A percentile compares a stretch with the other conserved stretches of the same genome.
phyloP scores from a whole-genome alignment of 2,113 vertebrate species.

The Lethenteron camtschaticum region DNA sequence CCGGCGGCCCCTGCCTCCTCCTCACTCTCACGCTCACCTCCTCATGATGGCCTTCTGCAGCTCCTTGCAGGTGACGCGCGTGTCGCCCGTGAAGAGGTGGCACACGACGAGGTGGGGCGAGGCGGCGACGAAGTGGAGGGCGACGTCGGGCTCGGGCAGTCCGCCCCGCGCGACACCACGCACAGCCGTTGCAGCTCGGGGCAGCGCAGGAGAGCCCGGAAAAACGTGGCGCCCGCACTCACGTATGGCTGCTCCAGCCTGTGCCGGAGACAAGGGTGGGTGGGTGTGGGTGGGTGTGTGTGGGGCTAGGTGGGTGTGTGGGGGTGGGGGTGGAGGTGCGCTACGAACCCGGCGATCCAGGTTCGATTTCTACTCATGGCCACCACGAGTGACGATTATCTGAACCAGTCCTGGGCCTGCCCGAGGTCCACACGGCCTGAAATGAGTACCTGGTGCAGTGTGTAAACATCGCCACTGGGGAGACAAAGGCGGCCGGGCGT shows the following conservation, averaged over 20 bases:
- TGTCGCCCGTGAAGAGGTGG: slow-evolving; percentile 78
- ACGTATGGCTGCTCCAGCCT: slow-evolving; percentile 88
- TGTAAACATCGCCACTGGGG: too few relatives aligned
- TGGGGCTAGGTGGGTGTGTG: too few relatives aligned
- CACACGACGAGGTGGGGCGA: slow-evolving; percentile 50
- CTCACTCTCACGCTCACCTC: slow-evolving; percentile 29
- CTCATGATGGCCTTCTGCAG: slow-evolving; percentile 57
- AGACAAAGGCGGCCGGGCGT: too few relatives aligned
- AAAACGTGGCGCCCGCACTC: slow-evolving; percentile 51
- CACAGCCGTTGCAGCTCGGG: slow-evolving; percentile 51
- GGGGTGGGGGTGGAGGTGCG: too few relatives aligned
- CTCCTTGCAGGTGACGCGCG: slow-evolving; percentile 48
- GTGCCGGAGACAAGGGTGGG: neutral
- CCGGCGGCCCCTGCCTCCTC: neutral
- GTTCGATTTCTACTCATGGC: too few relatives aligned
- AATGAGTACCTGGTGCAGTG: too few relatives aligned
- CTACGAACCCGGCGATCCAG: too few relatives aligned
- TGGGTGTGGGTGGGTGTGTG: too few relatives aligned
- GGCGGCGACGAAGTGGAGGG: slow-evolving; percentile 46
- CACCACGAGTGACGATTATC: too few relatives aligned
- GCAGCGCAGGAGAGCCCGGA: slow-evolving; percentile 64
- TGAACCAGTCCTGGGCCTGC: too few relatives aligned
- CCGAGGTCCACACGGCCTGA: too few relatives aligned
- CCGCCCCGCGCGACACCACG: slow-evolving; percentile 72
- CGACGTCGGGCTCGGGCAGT: slow-evolving; percentile 42